Conservation (phyloP, 2,797 vertebrate species). For the Sebastes wilsoni region DNA sequence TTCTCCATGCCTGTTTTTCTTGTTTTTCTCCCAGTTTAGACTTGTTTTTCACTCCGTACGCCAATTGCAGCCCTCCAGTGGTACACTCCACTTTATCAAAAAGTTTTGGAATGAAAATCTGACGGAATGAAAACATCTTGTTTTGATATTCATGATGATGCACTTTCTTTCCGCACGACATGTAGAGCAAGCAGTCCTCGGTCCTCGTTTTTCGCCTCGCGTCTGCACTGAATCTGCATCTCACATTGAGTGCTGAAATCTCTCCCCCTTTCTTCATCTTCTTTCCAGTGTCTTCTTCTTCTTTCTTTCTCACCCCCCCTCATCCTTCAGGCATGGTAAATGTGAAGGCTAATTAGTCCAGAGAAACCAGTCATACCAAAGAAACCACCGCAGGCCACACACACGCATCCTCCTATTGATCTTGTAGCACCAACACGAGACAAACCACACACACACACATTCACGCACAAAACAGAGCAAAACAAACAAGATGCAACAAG, state of each 20-base stretch:
- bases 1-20: background rate
- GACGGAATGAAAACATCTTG: conserved; percentile 52
- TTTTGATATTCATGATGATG: conserved; percentile 50
- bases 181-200: conserved; percentile 3
- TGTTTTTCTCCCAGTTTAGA: background rate
- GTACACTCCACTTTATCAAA: conserved; percentile 33
- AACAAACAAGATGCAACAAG: conserved; percentile 51
- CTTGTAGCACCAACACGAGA: conserved; percentile 33
- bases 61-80: conserved; percentile 28
- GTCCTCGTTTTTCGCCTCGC: conserved; percentile 14
- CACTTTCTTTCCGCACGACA: conserved; percentile 32
- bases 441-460: conserved; percentile 9
- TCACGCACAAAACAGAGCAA: conserved; percentile 6
- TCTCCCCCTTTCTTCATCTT: conserved; percentile 21
- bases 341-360: conserved; percentile 72
- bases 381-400: conserved; percentile 53
- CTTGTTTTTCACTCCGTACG: conserved; percentile 33
- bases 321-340: conserved; percentile 48
- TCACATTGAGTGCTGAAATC: conserved; percentile 34
- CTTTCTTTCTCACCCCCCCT: background rate
- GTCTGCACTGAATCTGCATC: conserved; percentile 39
- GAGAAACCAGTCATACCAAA: conserved; percentile 58
- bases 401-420: conserved; percentile 49
- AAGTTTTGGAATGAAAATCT: conserved; percentile 30
- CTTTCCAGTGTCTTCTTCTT: conserved; percentile 9